Conservation (phyloP, 2,113 vertebrate species). For the Ammodytes marinus region DNA sequence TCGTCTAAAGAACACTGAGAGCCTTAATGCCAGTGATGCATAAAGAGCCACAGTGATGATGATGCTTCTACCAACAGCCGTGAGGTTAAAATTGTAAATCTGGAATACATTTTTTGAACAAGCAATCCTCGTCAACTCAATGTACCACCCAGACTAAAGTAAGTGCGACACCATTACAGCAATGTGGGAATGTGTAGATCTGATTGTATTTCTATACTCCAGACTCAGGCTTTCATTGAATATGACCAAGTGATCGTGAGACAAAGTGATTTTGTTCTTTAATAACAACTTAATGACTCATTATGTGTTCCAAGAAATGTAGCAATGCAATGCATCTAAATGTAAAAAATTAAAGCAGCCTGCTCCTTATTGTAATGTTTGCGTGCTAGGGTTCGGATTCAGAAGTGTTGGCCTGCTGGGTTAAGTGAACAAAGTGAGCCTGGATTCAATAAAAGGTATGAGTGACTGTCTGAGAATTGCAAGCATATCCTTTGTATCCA, state of each 20-base stretch:
- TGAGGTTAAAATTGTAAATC: slow-evolving; percentile 6
- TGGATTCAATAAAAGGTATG: slow-evolving; percentile 61
- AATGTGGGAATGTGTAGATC: slow-evolving; percentile 30
- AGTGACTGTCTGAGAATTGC: slow-evolving; percentile 54
- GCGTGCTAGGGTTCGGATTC: neutral
- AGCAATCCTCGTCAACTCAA: slow-evolving; percentile 8
- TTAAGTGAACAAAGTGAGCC: slow-evolving; percentile 26
- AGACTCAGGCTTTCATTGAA: slow-evolving; percentile 32
- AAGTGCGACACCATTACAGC: slow-evolving; percentile 23
- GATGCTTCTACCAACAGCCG: neutral
- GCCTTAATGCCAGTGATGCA: neutral
- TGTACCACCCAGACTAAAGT: slow-evolving; percentile 9
- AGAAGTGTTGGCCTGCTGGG: slow-evolving; percentile 37
- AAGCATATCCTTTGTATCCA: slow-evolving; percentile 28
- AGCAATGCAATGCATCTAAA: neutral
- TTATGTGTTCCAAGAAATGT: neutral
- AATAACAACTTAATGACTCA: neutral
- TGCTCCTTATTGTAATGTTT: slow-evolving; percentile 1
- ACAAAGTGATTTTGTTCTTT: neutral
- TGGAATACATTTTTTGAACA: slow-evolving; percentile 22
- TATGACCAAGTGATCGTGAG: neutral
- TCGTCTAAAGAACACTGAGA: slow-evolving; percentile 5
- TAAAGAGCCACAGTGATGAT: neutral
- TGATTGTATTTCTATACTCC: slow-evolving; percentile 43
- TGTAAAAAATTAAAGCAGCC: neutral